These are phyloP conservation scores for Rousettus leschenaultii DNA, from an alignment of 2,113 vertebrate species.

Conservation along the genomic window DNA sequence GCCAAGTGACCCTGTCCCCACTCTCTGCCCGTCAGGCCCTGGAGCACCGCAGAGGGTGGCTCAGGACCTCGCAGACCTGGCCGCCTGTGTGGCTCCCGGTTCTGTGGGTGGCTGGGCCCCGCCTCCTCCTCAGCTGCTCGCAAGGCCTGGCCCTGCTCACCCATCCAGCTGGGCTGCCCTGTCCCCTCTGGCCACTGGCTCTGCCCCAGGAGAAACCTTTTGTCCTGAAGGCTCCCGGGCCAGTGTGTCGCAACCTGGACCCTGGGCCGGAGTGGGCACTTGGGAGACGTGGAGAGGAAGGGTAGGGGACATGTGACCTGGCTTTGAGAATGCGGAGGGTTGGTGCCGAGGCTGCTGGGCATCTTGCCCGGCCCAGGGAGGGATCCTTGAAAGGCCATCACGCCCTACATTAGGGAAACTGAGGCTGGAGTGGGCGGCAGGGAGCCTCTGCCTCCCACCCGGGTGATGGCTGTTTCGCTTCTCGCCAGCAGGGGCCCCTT, in stretches of 20 bases:
- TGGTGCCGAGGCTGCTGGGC: too few relatives aligned
- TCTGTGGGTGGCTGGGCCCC: background rate
- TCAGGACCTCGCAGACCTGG: background rate
- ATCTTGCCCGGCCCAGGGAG: background rate
- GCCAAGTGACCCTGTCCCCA: background rate
- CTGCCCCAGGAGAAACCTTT: fast-evolving
- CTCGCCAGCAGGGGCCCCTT: conserved; percentile 85
- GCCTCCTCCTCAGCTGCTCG: background rate
- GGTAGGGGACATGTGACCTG: background rate
- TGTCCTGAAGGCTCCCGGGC: background rate
- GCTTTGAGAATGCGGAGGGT: fast-evolving
- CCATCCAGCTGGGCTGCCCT: fast-evolving
- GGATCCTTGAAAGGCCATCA: fast-evolving
- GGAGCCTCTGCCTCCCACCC: too few relatives aligned
- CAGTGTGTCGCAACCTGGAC: background rate
- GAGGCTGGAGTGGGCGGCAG: background rate
- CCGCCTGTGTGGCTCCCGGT: fast-evolving
- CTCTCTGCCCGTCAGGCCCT: background rate
- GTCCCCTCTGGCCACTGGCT: background rate
- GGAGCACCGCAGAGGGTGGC: background rate
- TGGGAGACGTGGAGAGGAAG: background rate
- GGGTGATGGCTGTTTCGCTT: fast-evolving
- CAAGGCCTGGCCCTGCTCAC: background rate
- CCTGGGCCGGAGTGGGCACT: background rate
- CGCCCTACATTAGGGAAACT: background rate